Percentiles rank a stretch among this genome's conserved stretches.
These are phyloP conservation scores for Australoheros scitulus DNA, from an alignment of 2,113 vertebrate species.

Conservation along the genomic window DNA sequence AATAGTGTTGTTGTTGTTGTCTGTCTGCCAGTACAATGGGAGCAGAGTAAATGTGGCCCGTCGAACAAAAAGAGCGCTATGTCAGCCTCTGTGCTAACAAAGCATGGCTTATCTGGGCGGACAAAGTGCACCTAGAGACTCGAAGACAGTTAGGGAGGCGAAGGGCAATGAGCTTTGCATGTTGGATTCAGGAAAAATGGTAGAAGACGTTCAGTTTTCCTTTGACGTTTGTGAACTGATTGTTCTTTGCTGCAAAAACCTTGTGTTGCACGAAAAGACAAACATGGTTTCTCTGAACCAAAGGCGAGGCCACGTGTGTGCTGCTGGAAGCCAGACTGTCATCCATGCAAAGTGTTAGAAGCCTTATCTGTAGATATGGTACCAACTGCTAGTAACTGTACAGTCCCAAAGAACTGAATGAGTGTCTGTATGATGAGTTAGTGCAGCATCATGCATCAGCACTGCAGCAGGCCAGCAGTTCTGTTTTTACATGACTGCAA, in stretches of 20 bases:
- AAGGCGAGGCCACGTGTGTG: neutral
- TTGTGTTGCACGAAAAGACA: neutral
- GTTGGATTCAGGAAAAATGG: constrained; percentile 34
- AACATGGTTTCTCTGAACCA: neutral
- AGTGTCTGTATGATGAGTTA: neutral
- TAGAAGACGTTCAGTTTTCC: constrained; percentile 3
- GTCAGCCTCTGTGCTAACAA: constrained; percentile 71
- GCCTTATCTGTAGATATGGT: constrained; percentile 38
- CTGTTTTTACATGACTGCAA: neutral
- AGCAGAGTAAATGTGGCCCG: constrained; percentile 38
- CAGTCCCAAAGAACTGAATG: neutral
- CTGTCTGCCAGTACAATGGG: constrained; percentile 13
- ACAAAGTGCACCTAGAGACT: constrained; percentile 54
- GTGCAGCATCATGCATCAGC: neutral
- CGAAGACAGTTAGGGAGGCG: constrained; percentile 39
- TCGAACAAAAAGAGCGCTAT: constrained; percentile 55
- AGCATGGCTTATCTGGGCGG: constrained; percentile 53
- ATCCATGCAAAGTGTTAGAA: constrained; percentile 33
- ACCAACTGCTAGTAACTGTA: neutral
- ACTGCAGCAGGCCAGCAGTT: neutral
- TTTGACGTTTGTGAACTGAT: neutral
- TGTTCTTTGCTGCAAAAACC: neutral
- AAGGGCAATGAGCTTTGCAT: constrained; percentile 36
- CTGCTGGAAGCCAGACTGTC: neutral
- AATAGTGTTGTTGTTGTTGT: constrained; percentile 30